These are phyloP conservation scores for Rapana venosa DNA, from an alignment of 2,888 invertebrate genomes.

Conservation along the genomic window DNA sequence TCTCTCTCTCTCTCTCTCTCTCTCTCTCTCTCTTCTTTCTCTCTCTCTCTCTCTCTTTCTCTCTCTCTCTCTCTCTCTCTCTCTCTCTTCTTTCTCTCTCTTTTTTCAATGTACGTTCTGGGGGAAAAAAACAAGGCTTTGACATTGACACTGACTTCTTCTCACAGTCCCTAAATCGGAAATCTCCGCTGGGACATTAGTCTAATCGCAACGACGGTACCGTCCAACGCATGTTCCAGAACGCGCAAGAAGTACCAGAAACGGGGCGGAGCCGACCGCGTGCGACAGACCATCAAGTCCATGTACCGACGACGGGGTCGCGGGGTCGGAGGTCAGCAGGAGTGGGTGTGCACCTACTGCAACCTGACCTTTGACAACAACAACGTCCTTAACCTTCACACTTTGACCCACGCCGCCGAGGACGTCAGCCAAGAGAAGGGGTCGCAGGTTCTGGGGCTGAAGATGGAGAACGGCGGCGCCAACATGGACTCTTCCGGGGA, in stretches of 20 bases:
- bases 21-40: too few species aligned
- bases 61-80: too few species aligned
- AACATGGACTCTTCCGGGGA: not conserved
- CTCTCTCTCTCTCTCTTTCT: too few species aligned
- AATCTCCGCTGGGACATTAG: too few species aligned
- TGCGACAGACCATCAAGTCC: conserved; percentile 70
- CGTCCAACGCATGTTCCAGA: conserved; percentile 57
- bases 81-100: too few species aligned
- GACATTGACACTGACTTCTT: too few species aligned
- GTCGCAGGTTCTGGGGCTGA: conserved; percentile 30
- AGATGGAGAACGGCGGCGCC: not conserved
- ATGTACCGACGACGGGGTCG: conserved; percentile 73
- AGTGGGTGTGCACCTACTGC: conserved; percentile 78
- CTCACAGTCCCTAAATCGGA: too few species aligned
- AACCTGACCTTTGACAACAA: conserved; percentile 78
- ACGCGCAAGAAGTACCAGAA: conserved; percentile 73
- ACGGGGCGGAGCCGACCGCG: conserved; percentile 57
- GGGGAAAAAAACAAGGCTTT: too few species aligned
- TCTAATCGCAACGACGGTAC: too few species aligned
- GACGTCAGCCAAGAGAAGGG: conserved; percentile 74
- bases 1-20: too few species aligned
- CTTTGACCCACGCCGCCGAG: conserved; percentile 80
- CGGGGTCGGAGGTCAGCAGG: conserved; percentile 64
- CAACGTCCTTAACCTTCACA: conserved; percentile 81
- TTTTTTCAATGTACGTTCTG: too few species aligned